These are phyloP conservation scores for Thecophora atra DNA, from an alignment of 2,888 invertebrate genomes.

Conservation along the genomic window DNA sequence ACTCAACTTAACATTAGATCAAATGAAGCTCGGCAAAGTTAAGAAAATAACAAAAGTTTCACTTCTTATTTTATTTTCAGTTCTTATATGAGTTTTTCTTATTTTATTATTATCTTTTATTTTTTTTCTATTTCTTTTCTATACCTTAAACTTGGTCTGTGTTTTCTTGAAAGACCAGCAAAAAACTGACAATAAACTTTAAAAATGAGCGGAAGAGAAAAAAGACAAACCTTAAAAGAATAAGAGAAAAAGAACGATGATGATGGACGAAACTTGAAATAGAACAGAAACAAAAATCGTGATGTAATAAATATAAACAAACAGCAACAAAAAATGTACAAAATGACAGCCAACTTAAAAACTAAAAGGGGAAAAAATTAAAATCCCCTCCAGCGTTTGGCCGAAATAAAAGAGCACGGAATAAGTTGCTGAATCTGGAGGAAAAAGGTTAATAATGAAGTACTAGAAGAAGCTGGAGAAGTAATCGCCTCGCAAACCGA, in stretches of 20 bases:
- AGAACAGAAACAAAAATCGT: conserved; percentile 45
- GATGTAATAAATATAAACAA: conserved; percentile 54
- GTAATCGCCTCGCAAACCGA: neutral
- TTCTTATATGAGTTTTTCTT: neutral
- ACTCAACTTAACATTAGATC: conserved; percentile 21
- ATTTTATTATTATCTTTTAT: conserved; percentile 1
- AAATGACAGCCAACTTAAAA: conserved; percentile 27
- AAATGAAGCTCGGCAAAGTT: conserved; percentile 9
- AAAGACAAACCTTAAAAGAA: neutral
- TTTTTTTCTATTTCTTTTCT: no score
- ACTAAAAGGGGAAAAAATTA: neutral
- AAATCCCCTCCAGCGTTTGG: conserved; percentile 21
- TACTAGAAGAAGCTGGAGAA: neutral
- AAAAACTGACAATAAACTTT: conserved; percentile 1
- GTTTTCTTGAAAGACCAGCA: neutral
- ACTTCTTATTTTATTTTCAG: no score
- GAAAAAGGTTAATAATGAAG: conserved; percentile 2
- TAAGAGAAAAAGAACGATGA: conserved; percentile 29
- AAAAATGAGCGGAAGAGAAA: neutral
- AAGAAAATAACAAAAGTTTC: conserved; percentile 22
- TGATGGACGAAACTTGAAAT: no score
- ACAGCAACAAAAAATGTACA: conserved; percentile 39
- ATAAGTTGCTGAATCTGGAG: neutral
- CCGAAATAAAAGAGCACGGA: neutral
- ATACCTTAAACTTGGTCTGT: no score